A percentile compares a stretch with the other conserved stretches of the same genome.
These are phyloP conservation scores for Wiebesia pumilae DNA, from an alignment of 1,140 invertebrate species.

Conservation along the genomic window DNA sequence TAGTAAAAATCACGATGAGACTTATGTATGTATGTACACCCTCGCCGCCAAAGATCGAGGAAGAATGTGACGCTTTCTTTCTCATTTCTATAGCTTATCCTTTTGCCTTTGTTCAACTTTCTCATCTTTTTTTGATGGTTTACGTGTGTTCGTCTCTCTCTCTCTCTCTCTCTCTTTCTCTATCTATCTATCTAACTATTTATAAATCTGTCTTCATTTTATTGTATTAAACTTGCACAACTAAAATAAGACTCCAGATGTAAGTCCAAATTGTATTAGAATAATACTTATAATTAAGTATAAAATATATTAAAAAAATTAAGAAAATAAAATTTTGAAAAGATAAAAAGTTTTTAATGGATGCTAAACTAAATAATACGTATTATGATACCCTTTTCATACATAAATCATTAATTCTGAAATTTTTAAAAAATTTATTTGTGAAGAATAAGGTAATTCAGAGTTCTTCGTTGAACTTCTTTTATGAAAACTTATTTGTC, in stretches of 20 bases:
- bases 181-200: background rate
- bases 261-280: background rate
- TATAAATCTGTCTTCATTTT: background rate
- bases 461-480: too few species aligned
- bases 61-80: background rate
- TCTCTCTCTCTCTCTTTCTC: background rate
- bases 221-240: background rate
- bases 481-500: too few species aligned
- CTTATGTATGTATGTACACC: background rate
- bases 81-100: background rate
- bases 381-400: too few species aligned
- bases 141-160: background rate
- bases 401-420: too few species aligned
- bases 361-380: too few species aligned
- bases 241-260: background rate
- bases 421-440: too few species aligned
- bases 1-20: background rate
- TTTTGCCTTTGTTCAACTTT: conserved; percentile 17
- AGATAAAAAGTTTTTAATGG: background rate
- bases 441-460: too few species aligned
- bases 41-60: background rate
- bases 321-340: background rate
- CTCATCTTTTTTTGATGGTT: background rate
- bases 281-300: background rate
- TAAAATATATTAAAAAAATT: background rate